Percentiles rank a stretch among this genome's conserved stretches.
phyloP scores from a whole-genome alignment of 2,113 vertebrate species.

The Boleophthalmus pectinirostris region DNA sequence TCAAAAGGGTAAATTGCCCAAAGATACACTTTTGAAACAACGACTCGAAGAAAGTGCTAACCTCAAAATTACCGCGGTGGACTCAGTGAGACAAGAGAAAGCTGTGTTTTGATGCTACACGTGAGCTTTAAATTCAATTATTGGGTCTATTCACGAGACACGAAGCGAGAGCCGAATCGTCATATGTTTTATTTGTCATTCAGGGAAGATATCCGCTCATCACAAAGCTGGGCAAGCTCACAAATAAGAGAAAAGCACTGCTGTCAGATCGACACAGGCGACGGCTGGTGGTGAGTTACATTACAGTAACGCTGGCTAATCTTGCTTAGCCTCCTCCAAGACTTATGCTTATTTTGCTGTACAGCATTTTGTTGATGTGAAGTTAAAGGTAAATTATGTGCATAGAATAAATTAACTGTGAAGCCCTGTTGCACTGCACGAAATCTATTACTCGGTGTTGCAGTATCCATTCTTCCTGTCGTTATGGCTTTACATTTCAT shows the following conservation, averaged over 20 bases:
- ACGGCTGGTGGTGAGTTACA: constrained; percentile 63
- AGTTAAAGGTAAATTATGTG: not conserved
- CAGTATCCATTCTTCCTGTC: not conserved
- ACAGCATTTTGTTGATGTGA: too few species aligned
- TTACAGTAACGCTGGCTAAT: constrained; percentile 2
- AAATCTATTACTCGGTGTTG: too few species aligned
- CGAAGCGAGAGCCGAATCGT: not conserved
- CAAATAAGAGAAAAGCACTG: constrained; percentile 47
- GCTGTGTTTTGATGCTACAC: constrained; percentile 66
- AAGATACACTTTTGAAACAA: not conserved
- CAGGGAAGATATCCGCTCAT: not conserved
- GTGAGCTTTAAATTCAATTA: constrained; percentile 56
- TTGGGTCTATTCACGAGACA: constrained; percentile 12
- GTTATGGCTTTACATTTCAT: not conserved
- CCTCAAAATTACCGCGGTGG: constrained; percentile 18
- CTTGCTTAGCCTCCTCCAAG: not conserved
- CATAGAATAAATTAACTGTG: not conserved
- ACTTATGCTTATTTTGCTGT: not conserved
- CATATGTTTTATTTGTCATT: not conserved
- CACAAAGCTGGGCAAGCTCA: constrained; percentile 65
- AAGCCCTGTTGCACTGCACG: not conserved
- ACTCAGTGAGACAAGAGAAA: constrained; percentile 5
- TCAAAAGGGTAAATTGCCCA: not conserved
- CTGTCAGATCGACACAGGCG: constrained; percentile 64
- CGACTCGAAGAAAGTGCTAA: constrained; percentile 12